Conservation (phyloP, 2,888 invertebrate species). For the Philonicus albiceps region DNA sequence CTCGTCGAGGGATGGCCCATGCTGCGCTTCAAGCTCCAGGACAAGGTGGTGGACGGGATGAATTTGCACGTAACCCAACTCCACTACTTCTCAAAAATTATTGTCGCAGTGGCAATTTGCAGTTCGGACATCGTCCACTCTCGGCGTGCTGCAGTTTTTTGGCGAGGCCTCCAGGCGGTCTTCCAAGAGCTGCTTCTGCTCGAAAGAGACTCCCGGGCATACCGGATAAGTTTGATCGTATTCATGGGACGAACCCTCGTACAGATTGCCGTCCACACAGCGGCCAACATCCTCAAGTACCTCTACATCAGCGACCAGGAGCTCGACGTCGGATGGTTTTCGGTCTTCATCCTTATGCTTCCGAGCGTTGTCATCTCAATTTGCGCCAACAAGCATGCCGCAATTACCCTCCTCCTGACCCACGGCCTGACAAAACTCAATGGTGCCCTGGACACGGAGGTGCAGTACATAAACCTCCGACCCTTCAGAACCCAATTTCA, state of each 20-base stretch:
- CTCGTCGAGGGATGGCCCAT: neutral
- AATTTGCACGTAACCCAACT: neutral
- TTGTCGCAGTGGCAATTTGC: constrained; percentile 13
- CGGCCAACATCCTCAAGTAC: neutral
- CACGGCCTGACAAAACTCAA: constrained; percentile 5
- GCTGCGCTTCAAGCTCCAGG: constrained; percentile 4
- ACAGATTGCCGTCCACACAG: neutral
- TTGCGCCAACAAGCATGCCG: constrained; percentile 7
- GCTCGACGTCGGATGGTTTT: constrained; percentile 12
- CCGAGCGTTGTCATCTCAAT: constrained; percentile 19
- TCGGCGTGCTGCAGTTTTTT: neutral
- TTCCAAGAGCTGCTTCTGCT: neutral
- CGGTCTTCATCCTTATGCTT: constrained; percentile 8
- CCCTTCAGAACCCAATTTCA: neutral
- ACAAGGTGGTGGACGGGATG: neutral
- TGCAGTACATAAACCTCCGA: neutral
- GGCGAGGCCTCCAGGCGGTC: neutral
- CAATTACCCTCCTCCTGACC: neutral
- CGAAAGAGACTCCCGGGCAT: neutral
- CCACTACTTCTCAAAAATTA: neutral
- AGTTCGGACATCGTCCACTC: neutral
- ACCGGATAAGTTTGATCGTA: neutral
- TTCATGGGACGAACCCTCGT: neutral
- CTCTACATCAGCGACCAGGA: constrained; percentile 23
- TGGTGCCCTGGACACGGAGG: neutral